Conservation (phyloP, 2,113 vertebrate species). For the Saccopteryx bilineata region DNA sequence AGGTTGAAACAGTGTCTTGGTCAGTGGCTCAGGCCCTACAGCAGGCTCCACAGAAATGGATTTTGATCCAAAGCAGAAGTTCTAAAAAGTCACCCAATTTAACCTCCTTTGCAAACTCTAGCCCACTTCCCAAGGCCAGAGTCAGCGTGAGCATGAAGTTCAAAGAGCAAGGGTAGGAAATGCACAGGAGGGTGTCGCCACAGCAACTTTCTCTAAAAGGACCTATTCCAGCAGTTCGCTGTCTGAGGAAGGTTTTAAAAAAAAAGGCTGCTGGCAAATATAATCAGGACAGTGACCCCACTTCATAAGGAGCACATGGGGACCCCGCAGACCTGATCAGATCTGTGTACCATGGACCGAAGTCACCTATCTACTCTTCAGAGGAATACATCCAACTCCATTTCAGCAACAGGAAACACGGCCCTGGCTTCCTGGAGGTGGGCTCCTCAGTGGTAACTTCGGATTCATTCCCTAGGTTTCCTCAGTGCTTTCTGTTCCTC, state of each 20-base stretch:
- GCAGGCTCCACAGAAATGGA: background rate
- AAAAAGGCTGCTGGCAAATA: background rate
- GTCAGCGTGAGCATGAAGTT: background rate
- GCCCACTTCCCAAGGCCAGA: background rate
- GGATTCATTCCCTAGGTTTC: rapidly evolving
- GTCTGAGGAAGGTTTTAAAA: background rate
- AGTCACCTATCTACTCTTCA: background rate
- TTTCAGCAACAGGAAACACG: background rate
- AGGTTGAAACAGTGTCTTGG: rapidly evolving
- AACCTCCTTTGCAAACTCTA: background rate
- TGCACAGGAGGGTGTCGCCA: rapidly evolving
- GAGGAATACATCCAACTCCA: background rate
- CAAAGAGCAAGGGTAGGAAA: rapidly evolving
- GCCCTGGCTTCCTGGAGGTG: background rate
- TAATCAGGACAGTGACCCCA: background rate
- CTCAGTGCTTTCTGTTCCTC: background rate
- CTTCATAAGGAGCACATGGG: rapidly evolving
- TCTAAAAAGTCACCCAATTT: rapidly evolving
- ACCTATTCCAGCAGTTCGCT: background rate
- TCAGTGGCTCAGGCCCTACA: background rate
- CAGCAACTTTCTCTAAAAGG: background rate
- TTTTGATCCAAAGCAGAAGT: background rate
- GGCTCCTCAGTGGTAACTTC: background rate
- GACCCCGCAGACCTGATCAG: background rate
- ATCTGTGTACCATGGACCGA: rapidly evolving